Conservation (phyloP, 2,888 invertebrate species). For the Ormyrus labotus region DNA sequence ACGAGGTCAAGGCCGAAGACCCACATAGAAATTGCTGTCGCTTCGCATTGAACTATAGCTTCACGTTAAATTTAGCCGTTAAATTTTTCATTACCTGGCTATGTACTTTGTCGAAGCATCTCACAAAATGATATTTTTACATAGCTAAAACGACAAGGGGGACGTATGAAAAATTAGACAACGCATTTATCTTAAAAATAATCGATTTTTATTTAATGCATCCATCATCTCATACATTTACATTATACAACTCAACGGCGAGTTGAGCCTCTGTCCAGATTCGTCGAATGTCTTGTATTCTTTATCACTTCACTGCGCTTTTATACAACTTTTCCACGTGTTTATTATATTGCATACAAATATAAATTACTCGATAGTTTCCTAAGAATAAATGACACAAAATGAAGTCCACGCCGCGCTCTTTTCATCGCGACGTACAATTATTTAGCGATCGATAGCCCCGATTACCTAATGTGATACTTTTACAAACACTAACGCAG, state of each 20-base stretch:
- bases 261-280: slow-evolving; percentile 64
- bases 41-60: too few species aligned
- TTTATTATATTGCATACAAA: slow-evolving; percentile 60
- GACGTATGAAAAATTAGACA: too few species aligned
- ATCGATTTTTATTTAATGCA: slow-evolving; percentile 74
- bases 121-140: too few species aligned
- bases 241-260: slow-evolving; percentile 67
- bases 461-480: slow-evolving; percentile 23
- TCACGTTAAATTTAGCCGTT: too few species aligned
- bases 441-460: slow-evolving; percentile 26
- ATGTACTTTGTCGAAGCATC: too few species aligned
- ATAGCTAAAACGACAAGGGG: too few species aligned
- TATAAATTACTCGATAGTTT: slow-evolving; percentile 61
- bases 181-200: slow-evolving; percentile 72
- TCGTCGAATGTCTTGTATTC: slow-evolving; percentile 51
- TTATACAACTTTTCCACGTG: slow-evolving; percentile 60
- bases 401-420: slow-evolving; percentile 40
- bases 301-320: slow-evolving; percentile 49
- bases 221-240: slow-evolving; percentile 70
- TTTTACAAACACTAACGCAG: slow-evolving; percentile 8
- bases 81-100: too few species aligned
- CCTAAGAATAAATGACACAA: slow-evolving; percentile 51
- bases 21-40: too few species aligned
- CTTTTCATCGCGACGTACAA: slow-evolving; percentile 15
- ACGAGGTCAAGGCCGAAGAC: too few species aligned